Evolutionary conservation across 1,140 invertebrate species (phyloP).

Genomic region (Danaus plexippus): DNA sequence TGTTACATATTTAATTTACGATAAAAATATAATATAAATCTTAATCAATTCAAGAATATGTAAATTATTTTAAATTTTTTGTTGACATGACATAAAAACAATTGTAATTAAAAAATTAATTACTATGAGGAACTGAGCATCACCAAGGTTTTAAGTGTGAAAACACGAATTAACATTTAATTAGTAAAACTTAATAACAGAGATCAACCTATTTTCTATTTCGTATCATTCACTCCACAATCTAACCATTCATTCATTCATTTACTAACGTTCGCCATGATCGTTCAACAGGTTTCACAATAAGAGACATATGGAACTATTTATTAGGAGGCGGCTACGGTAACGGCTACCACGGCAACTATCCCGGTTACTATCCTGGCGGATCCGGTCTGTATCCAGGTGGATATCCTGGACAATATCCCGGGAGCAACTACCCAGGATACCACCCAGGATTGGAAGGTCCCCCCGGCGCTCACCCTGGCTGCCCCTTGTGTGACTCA

Average conservation of each 20-base stretch:
- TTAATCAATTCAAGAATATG: too few species aligned
- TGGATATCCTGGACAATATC: slow-evolving; percentile 29
- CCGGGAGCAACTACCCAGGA: slow-evolving; percentile 34
- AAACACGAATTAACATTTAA: too few species aligned
- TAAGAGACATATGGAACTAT: slow-evolving; percentile 61
- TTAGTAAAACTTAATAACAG: too few species aligned
- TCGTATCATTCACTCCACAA: too few species aligned
- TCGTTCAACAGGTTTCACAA: slow-evolving; percentile 57
- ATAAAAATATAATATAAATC: too few species aligned
- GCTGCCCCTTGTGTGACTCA: slow-evolving; percentile 81
- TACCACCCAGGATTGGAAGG: slow-evolving; percentile 35
- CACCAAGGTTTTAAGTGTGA: too few species aligned
- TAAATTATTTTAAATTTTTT: too few species aligned
- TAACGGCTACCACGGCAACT: slow-evolving; percentile 25
- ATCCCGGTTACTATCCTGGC: slow-evolving; percentile 32
- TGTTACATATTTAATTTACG: too few species aligned
- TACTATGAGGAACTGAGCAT: too few species aligned
- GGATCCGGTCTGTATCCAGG: slow-evolving; percentile 22
- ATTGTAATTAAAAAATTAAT: too few species aligned
- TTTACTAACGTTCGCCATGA: slow-evolving; percentile 28
- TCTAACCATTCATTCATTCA: slow-evolving; percentile 11
- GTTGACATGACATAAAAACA: neutral
- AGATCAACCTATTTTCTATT: too few species aligned
- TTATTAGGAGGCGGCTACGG: slow-evolving; percentile 57
- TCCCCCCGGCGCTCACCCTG: slow-evolving; percentile 55